Evolutionary conservation across 2,797 vertebrate genomes (phyloP), one percentile per base, ranked within the genome.

Genomic region (Megalops cyprinoides): DNA sequence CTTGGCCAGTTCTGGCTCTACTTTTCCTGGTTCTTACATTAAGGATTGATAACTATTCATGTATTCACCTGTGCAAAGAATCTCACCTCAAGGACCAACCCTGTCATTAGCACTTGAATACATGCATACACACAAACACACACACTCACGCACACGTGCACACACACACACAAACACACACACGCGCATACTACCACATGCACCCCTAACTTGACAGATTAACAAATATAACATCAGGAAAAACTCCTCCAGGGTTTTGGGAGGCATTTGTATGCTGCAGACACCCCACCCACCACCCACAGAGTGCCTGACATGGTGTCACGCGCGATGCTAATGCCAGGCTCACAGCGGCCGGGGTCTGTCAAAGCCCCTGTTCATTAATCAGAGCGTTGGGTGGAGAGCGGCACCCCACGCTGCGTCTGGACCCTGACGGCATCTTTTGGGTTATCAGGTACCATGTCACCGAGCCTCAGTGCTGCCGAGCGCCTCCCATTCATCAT

Each of bases 401-500:
- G 31, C 65, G 25, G 76, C 28, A 37, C 49, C 79, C 48, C 20
- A 48, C 82, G 60, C 48, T 2, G 74, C 39, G 12, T 74, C 37
- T 31, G 23, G 23, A 78, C 58, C 74, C 78, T 44, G 28, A 25
- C 55, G 34, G 46, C 39, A 82, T 81, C 65, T 74, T 81, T 60
- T 76, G 53, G 62, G 71, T 76, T 77, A 82, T 77, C 75, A 48
- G 46, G 39, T 51, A 75, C 34, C 39, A 37, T 67, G 78, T 76
- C 76, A 82, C 46, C 10, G 49, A 9, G 42, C 53, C 37, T 58
- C 37, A 60, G 15, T 60, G 34, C 53, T 62, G 25, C 51, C 18
- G 25, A 62, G 25, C 74, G 75, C 56, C 48, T 34, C 15, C 9
- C 62, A 69, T 84, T 78, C 69, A 81, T 78, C 74, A 81, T 79